Evolutionary conservation across 2,888 invertebrate genomes (phyloP).

Genomic region (Ormia ochracea): DNA sequence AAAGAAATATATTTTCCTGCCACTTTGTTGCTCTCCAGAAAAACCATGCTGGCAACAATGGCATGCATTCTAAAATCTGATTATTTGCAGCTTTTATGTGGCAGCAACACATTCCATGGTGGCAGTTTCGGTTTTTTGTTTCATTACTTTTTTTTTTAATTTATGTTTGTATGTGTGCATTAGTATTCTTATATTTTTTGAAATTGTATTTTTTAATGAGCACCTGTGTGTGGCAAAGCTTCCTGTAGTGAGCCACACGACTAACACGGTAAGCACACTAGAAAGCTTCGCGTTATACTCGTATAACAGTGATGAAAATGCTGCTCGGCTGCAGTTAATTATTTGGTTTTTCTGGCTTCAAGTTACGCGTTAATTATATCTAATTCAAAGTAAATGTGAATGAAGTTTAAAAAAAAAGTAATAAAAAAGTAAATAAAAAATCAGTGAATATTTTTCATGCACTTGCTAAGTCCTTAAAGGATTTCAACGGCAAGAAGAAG

Average conservation of each 20-base stretch:
- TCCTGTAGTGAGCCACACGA: constrained; percentile 25
- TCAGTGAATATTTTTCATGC: too few relatives aligned
- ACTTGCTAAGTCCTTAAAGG: too few relatives aligned
- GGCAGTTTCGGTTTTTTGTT: too few relatives aligned
- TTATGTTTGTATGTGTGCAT: not conserved
- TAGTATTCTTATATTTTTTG: not conserved
- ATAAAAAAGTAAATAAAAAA: too few relatives aligned
- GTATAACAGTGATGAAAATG: too few relatives aligned
- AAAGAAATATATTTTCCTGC: too few relatives aligned
- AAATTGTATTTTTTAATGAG: constrained; percentile 53
- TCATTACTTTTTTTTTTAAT: too few relatives aligned
- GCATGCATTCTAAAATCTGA: too few relatives aligned
- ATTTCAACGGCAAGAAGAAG: too few relatives aligned
- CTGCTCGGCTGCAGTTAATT: constrained; percentile 21
- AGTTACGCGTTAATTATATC: constrained; percentile 58
- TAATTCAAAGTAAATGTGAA: constrained; percentile 21
- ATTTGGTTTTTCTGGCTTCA: constrained; percentile 41
- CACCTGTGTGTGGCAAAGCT: constrained; percentile 43
- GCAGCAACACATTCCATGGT: not conserved
- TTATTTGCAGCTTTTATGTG: constrained; percentile 15
- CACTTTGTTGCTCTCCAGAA: too few relatives aligned
- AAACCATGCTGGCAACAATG: too few relatives aligned
- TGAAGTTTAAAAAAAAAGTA: constrained; percentile 9
- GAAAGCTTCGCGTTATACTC: not conserved
- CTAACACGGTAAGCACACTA: not conserved